Evolutionary conservation across 2,888 invertebrate species (phyloP), one percentile per base, ranked within the genome.

Genomic region (Amblyjoppa proteus): DNA sequence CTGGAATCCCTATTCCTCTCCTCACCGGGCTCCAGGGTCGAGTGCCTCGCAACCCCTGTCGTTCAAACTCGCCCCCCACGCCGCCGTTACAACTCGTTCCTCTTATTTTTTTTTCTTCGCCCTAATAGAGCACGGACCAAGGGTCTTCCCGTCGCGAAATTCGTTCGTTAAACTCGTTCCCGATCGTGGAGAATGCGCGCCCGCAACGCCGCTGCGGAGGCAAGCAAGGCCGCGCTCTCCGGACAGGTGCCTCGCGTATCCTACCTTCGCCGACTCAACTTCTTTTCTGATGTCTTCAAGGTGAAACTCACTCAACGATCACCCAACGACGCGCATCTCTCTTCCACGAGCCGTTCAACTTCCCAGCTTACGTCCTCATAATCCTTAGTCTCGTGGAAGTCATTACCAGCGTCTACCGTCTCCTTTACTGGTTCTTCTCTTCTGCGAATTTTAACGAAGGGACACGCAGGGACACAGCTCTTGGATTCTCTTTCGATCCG

Each of bases 101-200:
- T 28, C 31, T 41, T 2, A 20, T 20, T 58, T 58, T 28, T 58
- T 58, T 58, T 58, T 41, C 56, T 7, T 13, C 69, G 5, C n/a
- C 16, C 75, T 75, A 49, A 75, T 31, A n/a, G 74, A n/a, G 74
- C 61, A 25, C 20, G 34, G 20, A 85, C 84, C 78, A 69, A 58
- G 73, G 84, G 83, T 81, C 85, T 84, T 80, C 66, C 83, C 45
- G 81, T 83, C 85, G 77, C 87, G 86, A 89, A 89, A 90, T 86
- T 89, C 86, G 81, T 7, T 16, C 86, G 87, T 89, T 89, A 86
- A 90, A 90, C 79, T 88, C 70, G 83, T 88, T 84, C 76, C 58
- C 58, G 71, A 73, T 53, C 73, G 82, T 80, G 73, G 56, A 77
- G 49, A 74, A 86, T 66, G 51, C 28, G 64, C 41, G 28, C 61